These are phyloP conservation scores for Meloidogyne chitwoodi DNA, from an alignment of 1,140 invertebrate species.

Conservation along the genomic window DNA sequence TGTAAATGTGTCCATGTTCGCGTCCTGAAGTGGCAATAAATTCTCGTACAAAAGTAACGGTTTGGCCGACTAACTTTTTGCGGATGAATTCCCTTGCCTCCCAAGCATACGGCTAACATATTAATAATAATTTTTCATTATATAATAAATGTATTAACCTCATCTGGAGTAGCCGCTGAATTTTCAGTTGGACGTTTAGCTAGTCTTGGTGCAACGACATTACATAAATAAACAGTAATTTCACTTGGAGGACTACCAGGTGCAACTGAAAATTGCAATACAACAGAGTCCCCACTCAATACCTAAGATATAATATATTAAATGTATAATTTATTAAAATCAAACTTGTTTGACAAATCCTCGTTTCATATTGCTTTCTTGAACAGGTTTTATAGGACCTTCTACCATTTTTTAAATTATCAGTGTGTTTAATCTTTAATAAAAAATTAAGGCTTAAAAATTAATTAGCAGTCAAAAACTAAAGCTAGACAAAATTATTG, in stretches of 20 bases:
- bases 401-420: conserved; percentile 1
- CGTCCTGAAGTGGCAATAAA: conserved; percentile 69
- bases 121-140: not conserved
- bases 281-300: conserved; percentile 80
- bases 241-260: conserved; percentile 81
- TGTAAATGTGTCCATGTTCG: conserved; percentile 81
- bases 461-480: not conserved
- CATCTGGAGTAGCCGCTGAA: conserved; percentile 61
- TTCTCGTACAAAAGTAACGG: conserved; percentile 71
- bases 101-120: conserved; percentile 78
- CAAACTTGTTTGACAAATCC: conserved; percentile 44
- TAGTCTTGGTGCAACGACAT: conserved; percentile 84
- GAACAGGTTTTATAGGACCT: not conserved
- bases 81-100: conserved; percentile 88
- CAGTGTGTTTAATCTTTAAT: not conserved
- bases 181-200: conserved; percentile 70
- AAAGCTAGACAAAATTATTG: not conserved
- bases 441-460: not conserved
- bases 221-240: conserved; percentile 80
- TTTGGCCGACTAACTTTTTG: conserved; percentile 83
- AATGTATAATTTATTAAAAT: not conserved
- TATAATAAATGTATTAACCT: conserved; percentile 21
- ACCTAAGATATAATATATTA: conserved; percentile 65
- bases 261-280: conserved; percentile 71
- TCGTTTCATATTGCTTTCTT: conserved; percentile 29